These are phyloP conservation scores for Saiga tatarica DNA, from an alignment of 2,113 vertebrate genomes.

Conservation along the genomic window DNA sequence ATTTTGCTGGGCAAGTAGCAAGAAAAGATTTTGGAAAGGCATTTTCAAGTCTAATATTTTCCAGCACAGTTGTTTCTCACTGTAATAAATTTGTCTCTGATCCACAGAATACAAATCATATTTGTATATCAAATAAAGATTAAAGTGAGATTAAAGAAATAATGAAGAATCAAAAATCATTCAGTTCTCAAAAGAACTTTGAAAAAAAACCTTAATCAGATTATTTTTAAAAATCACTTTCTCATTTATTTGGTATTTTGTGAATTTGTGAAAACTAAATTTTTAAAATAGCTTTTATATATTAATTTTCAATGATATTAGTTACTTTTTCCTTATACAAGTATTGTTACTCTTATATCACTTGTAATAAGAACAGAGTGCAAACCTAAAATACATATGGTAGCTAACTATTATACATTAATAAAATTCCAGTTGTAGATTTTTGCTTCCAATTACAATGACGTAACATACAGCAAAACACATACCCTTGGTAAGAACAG, in stretches of 20 bases:
- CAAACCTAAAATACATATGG: background rate
- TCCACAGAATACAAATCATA: background rate
- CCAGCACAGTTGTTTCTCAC: background rate
- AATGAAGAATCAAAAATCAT: background rate
- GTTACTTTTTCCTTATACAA: background rate
- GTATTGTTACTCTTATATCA: background rate
- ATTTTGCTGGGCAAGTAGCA: background rate
- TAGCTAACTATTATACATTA: background rate
- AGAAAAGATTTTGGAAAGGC: constrained; percentile 14
- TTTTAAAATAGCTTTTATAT: background rate
- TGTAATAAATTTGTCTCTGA: background rate
- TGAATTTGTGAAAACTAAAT: constrained; percentile 7
- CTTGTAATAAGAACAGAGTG: too few relatives aligned
- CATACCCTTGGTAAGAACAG: background rate
- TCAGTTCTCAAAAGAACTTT: background rate
- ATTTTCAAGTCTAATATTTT: constrained; percentile 43
- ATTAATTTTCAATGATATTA: background rate
- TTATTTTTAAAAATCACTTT: background rate
- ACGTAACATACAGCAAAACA: background rate
- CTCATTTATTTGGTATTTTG: background rate
- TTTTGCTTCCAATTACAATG: background rate
- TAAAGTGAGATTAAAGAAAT: constrained; percentile 11
- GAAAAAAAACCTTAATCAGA: background rate
- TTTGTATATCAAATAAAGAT: constrained; percentile 18
- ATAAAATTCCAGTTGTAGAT: background rate